Percentiles rank a stretch among this genome's conserved stretches.
Conservation (phyloP, 1,140 invertebrate genomes). For the Dendrolimus punctatus region DNA sequence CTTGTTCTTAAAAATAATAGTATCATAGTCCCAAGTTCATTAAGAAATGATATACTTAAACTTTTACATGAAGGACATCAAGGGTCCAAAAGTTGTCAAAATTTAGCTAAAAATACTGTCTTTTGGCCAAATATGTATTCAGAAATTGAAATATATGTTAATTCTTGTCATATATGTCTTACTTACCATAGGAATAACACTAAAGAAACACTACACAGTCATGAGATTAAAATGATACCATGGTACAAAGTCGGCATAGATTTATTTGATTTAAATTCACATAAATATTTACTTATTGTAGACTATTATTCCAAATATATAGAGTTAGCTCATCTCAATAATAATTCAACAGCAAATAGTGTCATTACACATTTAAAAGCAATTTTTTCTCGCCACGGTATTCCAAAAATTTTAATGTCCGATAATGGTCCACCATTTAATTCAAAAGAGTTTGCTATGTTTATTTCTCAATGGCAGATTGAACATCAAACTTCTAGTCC, state of each 20-base stretch:
- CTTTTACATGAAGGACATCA: neutral
- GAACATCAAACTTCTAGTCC: constrained; percentile 16
- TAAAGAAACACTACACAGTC: neutral
- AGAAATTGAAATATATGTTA: constrained; percentile 1
- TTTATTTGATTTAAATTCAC: too few relatives aligned
- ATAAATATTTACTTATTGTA: too few relatives aligned
- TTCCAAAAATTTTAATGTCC: constrained; percentile 12
- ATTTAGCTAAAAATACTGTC: constrained; percentile 11
- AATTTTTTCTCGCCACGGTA: constrained; percentile 13
- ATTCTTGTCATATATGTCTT: constrained; percentile 1
- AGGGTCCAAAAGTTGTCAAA: constrained; percentile 1
- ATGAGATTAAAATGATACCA: neutral
- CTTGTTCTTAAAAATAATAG: neutral
- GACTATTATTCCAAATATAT: too few relatives aligned
- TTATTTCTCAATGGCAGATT: constrained; percentile 16
- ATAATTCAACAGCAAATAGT: neutral
- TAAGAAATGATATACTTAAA: constrained; percentile 1
- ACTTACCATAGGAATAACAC: constrained; percentile 1
- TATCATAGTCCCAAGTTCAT: neutral
- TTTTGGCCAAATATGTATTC: constrained; percentile 22
- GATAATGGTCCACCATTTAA: constrained; percentile 16
- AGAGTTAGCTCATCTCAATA: too few relatives aligned
- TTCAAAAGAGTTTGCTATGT: constrained; percentile 14
- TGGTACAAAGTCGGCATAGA: neutral
- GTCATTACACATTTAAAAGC: neutral